Conservation (phyloP, 2,888 invertebrate genomes). For the Eledone cirrhosa region DNA sequence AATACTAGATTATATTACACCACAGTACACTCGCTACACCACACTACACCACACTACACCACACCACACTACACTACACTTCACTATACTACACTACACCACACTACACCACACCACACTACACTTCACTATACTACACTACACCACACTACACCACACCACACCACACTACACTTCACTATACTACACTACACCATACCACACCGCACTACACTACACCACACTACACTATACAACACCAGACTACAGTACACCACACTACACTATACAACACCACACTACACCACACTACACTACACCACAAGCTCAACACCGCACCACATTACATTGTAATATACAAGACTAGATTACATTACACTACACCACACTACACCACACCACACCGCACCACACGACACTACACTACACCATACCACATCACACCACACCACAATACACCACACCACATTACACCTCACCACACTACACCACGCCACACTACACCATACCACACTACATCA, state of each 20-base stretch:
- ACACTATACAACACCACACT: background rate
- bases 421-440: no score
- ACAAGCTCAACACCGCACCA: no score
- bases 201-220: conserved; percentile 26
- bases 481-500: conserved; percentile 16
- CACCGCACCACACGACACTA: conserved; percentile 30
- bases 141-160: no score
- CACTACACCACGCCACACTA: conserved; percentile 28
- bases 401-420: conserved; percentile 31
- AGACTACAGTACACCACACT: conserved; percentile 11
- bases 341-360: conserved; percentile 14
- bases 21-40: background rate
- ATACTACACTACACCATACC: conserved; percentile 30
- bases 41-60: background rate
- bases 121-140: no score
- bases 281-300: no score
- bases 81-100: no score
- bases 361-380: conserved; percentile 29
- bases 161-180: conserved; percentile 8
- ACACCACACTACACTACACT: no score
- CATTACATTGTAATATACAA: background rate
- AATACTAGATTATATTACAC: conserved; percentile 29
- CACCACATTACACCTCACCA: no score
- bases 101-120: no score
- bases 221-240: conserved; percentile 18